Percentiles rank a stretch among this genome's conserved stretches.
phyloP scores from a whole-genome alignment of 2,888 invertebrate genomes.

The Salticus scenicus region DNA sequence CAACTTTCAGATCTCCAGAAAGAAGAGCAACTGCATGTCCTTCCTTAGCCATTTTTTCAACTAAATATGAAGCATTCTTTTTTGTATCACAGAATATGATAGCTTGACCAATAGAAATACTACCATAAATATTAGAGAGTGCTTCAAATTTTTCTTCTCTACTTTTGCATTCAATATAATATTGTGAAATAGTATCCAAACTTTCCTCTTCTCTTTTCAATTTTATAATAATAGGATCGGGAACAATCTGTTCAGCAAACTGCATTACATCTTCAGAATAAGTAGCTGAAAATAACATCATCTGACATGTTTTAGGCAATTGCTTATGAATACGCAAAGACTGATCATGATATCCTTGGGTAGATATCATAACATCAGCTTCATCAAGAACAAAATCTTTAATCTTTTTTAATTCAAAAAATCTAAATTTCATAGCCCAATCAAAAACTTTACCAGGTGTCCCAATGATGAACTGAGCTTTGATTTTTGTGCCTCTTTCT shows the following conservation, averaged over 20 bases:
- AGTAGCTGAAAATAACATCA: slow-evolving; percentile 99
- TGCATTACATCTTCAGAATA: slow-evolving; percentile 95
- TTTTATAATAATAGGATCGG: slow-evolving; percentile 86
- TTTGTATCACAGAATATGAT: slow-evolving; percentile 89
- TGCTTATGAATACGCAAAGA: slow-evolving; percentile 94
- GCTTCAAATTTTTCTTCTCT: slow-evolving; percentile 93
- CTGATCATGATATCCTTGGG: slow-evolving; percentile 98
- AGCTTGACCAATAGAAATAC: slow-evolving; percentile 96
- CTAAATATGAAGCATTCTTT: slow-evolving; percentile 81
- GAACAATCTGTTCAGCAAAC: slow-evolving; percentile 95
- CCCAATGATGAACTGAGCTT: slow-evolving; percentile 95
- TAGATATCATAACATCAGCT: slow-evolving; percentile 99
- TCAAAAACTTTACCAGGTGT: slow-evolving; percentile 98
- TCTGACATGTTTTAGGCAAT: slow-evolving; percentile 88
- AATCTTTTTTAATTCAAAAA: slow-evolving; percentile 90
- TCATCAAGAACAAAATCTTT: slow-evolving; percentile 97
- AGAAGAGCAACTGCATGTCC: slow-evolving; percentile 95
- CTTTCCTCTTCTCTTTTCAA: slow-evolving; percentile 90
- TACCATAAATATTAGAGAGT: slow-evolving; percentile 96
- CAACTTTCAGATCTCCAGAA: slow-evolving; percentile 93
- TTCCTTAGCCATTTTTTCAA: slow-evolving; percentile 84
- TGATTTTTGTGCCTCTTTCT: slow-evolving; percentile 78
- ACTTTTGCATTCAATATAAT: slow-evolving; percentile 90
- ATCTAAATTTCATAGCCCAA: slow-evolving; percentile 89
- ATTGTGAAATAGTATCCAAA: slow-evolving; percentile 97